These are phyloP conservation scores for Sycophila texana DNA, from an alignment of 2,888 invertebrate genomes.

Conservation along the genomic window DNA sequence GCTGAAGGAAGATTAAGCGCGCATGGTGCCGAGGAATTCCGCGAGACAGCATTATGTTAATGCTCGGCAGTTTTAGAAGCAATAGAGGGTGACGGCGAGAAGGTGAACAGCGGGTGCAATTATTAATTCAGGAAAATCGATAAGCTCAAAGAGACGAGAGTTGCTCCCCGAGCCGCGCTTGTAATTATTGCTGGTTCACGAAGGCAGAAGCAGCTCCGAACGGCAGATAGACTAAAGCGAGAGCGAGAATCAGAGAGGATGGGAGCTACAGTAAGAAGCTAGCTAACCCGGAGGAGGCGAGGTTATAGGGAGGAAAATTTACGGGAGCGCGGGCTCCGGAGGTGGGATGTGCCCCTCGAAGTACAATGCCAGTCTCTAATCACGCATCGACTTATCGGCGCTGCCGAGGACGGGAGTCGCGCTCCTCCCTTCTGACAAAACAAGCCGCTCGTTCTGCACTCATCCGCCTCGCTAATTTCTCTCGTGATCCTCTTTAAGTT, in stretches of 20 bases:
- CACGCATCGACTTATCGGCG: constrained; percentile 73
- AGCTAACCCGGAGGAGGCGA: constrained; percentile 29
- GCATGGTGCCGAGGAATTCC: background rate
- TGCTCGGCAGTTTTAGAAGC: background rate
- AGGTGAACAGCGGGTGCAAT: constrained; percentile 64
- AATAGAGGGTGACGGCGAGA: too few species aligned
- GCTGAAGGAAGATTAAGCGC: too few species aligned
- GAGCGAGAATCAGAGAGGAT: constrained; percentile 8
- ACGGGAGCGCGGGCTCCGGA: constrained; percentile 50
- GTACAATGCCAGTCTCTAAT: constrained; percentile 74
- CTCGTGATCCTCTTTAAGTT: constrained; percentile 50
- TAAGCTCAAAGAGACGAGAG: constrained; percentile 70
- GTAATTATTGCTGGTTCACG: constrained; percentile 71
- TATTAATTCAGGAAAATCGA: constrained; percentile 74
- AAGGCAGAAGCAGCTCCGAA: constrained; percentile 48
- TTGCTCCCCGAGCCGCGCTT: constrained; percentile 63
- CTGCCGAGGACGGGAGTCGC: constrained; percentile 54
- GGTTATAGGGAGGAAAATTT: constrained; percentile 26
- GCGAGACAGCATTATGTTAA: constrained; percentile 5
- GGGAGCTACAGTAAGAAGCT: constrained; percentile 39
- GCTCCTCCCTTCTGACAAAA: constrained; percentile 48
- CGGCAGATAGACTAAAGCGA: constrained; percentile 41
- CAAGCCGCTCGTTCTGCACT: background rate
- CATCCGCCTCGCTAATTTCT: background rate
- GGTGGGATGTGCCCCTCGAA: constrained; percentile 65